These are phyloP conservation scores for Zeus faber DNA, from an alignment of 2,113 vertebrate species.

Conservation along the genomic window DNA sequence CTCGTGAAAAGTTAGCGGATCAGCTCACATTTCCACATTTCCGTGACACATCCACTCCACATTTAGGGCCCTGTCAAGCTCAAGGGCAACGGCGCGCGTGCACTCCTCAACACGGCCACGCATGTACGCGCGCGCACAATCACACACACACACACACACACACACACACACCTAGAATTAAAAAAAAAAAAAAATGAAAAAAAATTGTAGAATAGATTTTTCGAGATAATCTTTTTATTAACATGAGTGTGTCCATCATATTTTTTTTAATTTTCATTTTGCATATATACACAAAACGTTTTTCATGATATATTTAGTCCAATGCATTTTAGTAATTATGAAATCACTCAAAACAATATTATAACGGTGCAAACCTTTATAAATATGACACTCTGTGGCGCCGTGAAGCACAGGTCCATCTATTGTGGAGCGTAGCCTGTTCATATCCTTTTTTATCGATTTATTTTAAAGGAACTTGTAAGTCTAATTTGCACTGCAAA, in stretches of 20 bases:
- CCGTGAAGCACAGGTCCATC: too few species aligned
- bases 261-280: too few species aligned
- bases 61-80: conserved; percentile 27
- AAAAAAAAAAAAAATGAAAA: not conserved
- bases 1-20: conserved; percentile 30
- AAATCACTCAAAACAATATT: too few species aligned
- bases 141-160: conserved; percentile 1
- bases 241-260: too few species aligned
- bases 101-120: not conserved
- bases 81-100: conserved; percentile 18
- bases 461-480: conserved; percentile 50
- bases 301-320: too few species aligned
- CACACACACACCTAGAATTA: not conserved
- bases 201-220: not conserved
- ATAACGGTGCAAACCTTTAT: too few species aligned
- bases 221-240: not conserved
- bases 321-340: too few species aligned
- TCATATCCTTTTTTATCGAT: conserved; percentile 62
- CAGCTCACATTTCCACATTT: conserved; percentile 34
- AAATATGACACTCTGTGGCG: too few species aligned
- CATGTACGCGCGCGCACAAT: not conserved
- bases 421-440: conserved; percentile 27
- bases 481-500: conserved; percentile 60
- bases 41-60: conserved; percentile 7
- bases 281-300: too few species aligned